phyloP scores from a whole-genome alignment of 2,113 vertebrate genomes.

The Pomatorhinus ruficollis region DNA sequence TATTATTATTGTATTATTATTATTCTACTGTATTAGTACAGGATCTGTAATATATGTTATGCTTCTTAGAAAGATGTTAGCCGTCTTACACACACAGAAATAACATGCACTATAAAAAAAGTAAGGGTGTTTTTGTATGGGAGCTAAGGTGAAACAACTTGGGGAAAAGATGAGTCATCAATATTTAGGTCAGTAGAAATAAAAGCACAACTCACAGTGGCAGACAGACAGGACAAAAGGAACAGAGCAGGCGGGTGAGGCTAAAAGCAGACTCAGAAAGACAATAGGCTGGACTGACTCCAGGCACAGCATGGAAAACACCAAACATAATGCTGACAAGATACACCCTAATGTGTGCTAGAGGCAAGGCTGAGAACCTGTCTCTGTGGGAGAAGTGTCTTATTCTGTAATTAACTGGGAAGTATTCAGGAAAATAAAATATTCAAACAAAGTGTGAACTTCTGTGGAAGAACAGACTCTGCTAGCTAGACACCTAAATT shows the following conservation, averaged over 20 bases:
- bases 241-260: neutral
- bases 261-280: neutral
- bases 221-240: neutral
- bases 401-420: constrained; percentile 17
- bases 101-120: neutral
- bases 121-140: neutral
- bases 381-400: neutral
- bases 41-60: neutral
- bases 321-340: neutral
- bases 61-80: neutral
- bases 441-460: neutral
- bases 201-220: neutral
- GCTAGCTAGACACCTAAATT: neutral
- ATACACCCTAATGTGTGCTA: neutral
- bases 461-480: neutral
- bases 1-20: neutral
- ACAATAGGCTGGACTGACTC: neutral
- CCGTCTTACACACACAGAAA: neutral
- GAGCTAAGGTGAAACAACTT: neutral
- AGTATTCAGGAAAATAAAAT: neutral
- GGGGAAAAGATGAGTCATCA: neutral
- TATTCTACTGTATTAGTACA: neutral
- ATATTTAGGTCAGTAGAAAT: neutral
- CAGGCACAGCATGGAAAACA: neutral
- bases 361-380: neutral